phyloP scores from a whole-genome alignment of 2,797 vertebrate species.

The Oceanodroma leucorhoa region DNA sequence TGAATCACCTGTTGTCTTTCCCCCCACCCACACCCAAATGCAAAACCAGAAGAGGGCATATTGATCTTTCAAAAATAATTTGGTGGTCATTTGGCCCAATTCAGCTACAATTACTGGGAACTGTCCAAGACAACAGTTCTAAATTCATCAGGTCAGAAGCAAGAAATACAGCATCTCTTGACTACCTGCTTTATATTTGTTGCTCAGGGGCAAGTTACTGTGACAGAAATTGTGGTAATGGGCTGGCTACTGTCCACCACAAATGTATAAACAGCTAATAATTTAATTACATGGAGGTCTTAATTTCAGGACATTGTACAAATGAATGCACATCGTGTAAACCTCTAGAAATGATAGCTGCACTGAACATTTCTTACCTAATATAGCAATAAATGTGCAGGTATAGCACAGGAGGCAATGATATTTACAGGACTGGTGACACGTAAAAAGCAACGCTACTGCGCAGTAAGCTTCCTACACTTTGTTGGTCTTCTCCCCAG shows the following conservation, averaged over 20 bases:
- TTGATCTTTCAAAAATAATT: conserved; percentile 38
- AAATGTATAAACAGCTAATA: neutral
- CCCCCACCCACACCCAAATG: neutral
- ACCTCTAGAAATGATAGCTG: neutral
- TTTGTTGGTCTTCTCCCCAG: neutral
- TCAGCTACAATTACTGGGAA: conserved; percentile 22
- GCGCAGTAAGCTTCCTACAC: rapidly evolving
- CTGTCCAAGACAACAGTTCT: neutral
- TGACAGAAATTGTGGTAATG: neutral
- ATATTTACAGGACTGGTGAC: neutral
- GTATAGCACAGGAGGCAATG: neutral
- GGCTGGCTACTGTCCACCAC: neutral
- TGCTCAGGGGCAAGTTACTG: neutral
- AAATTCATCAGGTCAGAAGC: neutral
- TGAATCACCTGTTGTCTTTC: neutral
- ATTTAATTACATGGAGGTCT: neutral
- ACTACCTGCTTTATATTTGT: neutral
- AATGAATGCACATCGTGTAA: neutral
- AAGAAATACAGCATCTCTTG: neutral
- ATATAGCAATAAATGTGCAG: neutral
- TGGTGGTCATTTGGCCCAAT: conserved; percentile 6
- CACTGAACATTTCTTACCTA: neutral
- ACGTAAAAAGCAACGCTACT: neutral
- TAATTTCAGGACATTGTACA: neutral
- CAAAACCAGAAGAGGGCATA: conserved; percentile 34